Conservation (phyloP, 1,140 invertebrate genomes). For the Apis dorsata region DNA sequence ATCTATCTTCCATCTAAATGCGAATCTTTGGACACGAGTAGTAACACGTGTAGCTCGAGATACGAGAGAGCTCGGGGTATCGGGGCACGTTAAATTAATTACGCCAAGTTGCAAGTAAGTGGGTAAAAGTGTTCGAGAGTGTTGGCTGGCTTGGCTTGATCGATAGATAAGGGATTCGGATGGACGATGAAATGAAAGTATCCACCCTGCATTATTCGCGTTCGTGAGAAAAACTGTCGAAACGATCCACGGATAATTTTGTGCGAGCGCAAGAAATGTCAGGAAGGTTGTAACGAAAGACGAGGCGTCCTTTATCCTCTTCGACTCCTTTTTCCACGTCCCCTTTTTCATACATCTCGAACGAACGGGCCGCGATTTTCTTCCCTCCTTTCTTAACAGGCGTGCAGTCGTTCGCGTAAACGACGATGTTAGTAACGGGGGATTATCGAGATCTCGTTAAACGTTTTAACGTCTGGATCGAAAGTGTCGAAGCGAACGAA, state of each 20-base stretch:
- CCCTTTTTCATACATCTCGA: constrained; percentile 11
- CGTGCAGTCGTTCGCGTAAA: constrained; percentile 63
- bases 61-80: too few relatives aligned
- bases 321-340: background rate
- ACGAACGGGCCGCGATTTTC: constrained; percentile 65
- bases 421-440: constrained; percentile 37
- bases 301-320: constrained; percentile 24
- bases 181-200: too few relatives aligned
- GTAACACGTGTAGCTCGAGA: too few relatives aligned
- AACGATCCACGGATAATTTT: constrained; percentile 59
- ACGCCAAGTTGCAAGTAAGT: background rate
- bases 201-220: too few relatives aligned
- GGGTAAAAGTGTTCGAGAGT: too few relatives aligned
- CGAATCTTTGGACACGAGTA: too few relatives aligned
- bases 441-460: constrained; percentile 51
- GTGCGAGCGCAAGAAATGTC: constrained; percentile 45
- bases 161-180: too few relatives aligned
- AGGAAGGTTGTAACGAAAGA: constrained; percentile 61
- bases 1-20: too few relatives aligned
- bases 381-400: constrained; percentile 55
- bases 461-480: background rate
- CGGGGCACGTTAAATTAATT: background rate
- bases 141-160: too few relatives aligned
- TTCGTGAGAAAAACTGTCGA: constrained; percentile 18
- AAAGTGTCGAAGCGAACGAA: too few relatives aligned